Percentiles rank a stretch among this genome's conserved stretches.
phyloP scores from a whole-genome alignment of 2,888 invertebrate species.

The Rhagonycha fulva region DNA sequence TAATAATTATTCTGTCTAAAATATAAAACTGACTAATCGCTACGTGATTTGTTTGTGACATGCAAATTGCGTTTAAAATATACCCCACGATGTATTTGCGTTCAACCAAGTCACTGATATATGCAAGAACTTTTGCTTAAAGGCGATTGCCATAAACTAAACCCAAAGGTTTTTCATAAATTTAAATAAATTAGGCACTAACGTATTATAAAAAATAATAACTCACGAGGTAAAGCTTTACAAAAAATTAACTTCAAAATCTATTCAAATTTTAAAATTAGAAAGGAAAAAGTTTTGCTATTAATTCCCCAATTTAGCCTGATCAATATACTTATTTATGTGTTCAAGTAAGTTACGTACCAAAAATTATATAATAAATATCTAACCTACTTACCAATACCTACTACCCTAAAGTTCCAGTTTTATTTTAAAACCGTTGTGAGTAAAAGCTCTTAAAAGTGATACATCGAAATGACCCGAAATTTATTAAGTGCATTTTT shows the following conservation, averaged over 20 bases:
- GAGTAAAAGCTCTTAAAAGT: background rate
- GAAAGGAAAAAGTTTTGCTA: background rate
- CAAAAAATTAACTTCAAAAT: background rate
- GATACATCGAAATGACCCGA: background rate
- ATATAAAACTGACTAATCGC: constrained; percentile 39
- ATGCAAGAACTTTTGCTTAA: constrained; percentile 1
- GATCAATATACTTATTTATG: background rate
- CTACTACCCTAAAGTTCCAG: background rate
- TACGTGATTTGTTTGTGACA: constrained; percentile 39
- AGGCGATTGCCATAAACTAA: constrained; percentile 1
- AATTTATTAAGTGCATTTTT: background rate
- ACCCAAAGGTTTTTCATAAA: background rate
- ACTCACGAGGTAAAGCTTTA: background rate
- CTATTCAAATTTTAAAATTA: background rate
- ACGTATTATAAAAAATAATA: background rate
- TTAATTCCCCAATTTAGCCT: background rate
- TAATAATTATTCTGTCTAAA: constrained; percentile 42
- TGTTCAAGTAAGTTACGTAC: background rate
- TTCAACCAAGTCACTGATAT: background rate
- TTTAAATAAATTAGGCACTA: background rate
- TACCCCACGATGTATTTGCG: constrained; percentile 4
- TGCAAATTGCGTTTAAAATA: constrained; percentile 37
- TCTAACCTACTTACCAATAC: background rate
- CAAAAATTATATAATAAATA: background rate
- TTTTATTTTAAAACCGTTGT: background rate